Percentiles rank a stretch among this genome's conserved stretches.
Evolutionary conservation across 2,888 invertebrate genomes (phyloP).

Genomic region (Euphydryas editha): DNA sequence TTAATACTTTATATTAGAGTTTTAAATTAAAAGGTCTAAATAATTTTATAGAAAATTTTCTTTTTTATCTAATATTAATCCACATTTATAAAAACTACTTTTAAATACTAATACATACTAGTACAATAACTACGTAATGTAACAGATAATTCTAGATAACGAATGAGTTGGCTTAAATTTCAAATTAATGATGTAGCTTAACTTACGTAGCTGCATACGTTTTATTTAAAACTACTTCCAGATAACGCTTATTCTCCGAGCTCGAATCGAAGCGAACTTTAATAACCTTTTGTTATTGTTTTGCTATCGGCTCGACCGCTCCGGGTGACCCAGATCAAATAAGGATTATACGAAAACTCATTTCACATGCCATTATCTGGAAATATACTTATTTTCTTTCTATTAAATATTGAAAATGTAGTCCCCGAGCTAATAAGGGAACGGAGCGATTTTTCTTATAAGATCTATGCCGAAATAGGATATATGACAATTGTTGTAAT

Average conservation of each 20-base stretch:
- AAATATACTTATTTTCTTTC: conserved; percentile 39
- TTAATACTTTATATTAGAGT: no score
- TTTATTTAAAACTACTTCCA: conserved; percentile 25
- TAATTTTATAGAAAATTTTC: no score
- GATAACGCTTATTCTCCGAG: conserved; percentile 22
- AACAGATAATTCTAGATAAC: no score
- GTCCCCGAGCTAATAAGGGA: conserved; percentile 27
- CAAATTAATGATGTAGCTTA: conserved; percentile 11
- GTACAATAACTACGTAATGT: no score
- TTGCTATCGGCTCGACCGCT: conserved; percentile 37
- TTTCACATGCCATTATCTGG: conserved; percentile 41
- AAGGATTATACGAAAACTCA: conserved; percentile 42
- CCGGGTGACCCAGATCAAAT: conserved; percentile 42
- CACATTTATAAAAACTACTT: no score
- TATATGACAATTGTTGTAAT: conserved; percentile 1
- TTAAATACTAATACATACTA: no score
- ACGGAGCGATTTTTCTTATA: conserved; percentile 2
- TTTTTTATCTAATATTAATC: no score
- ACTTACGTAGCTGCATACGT: conserved; percentile 3
- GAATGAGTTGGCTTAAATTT: background rate
- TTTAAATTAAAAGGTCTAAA: no score
- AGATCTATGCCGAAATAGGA: background rate
- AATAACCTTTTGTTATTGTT: conserved; percentile 45
- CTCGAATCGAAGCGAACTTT: conserved; percentile 35
- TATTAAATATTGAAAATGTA: conserved; percentile 37